Evolutionary conservation across 2,888 invertebrate genomes (phyloP), one percentile per base, ranked within the genome.

Genomic region (Phyllotreta striolata): DNA sequence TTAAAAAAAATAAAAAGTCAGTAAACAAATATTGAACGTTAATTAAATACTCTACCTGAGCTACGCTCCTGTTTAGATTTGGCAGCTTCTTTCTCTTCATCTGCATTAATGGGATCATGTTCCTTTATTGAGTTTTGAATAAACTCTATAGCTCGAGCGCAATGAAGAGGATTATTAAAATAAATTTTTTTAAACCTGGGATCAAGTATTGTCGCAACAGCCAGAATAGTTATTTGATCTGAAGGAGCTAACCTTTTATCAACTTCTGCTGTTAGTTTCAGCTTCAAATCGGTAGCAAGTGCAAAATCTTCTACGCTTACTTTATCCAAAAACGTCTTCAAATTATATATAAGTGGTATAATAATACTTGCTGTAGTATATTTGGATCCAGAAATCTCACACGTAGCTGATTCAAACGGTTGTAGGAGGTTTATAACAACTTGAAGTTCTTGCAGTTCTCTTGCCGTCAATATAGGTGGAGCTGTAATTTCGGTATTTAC

Each of bases 331-430:
- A 6, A 39, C 7, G 8, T 6, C 39, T 39, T 39, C 39, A 39
- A 39, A 39, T 39, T 39, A 39, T 39, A 39, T 39, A 39, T 39
- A 39, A 39, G 39, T 7, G 39, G 39, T 8, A 39, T 39, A 39
- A 39, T 39, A 39, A 39, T 39, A 39, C 8, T 39, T 39, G 7
- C 39, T 39, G 8, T 39, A 7, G 39, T 39, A 8, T 6, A 39
- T 39, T 39, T 39, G 39, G 39, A 39, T 39, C 6, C 8, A 39
- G 39, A 39, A 39, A 39, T 39, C 8, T 7, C 8, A 39, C 39
- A 7, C 39, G 8, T 7, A 39, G 39, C 39, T 39, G 39, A 39
- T 39, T 39, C 39, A 39, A 39, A 39, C 6, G 39, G 39, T 39
- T 39, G 39, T 39, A 8, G 8, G 8, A 7, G 39, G 39, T 8